phyloP scores from a whole-genome alignment of 2,888 invertebrate genomes.

The Clistopyga incitator region DNA sequence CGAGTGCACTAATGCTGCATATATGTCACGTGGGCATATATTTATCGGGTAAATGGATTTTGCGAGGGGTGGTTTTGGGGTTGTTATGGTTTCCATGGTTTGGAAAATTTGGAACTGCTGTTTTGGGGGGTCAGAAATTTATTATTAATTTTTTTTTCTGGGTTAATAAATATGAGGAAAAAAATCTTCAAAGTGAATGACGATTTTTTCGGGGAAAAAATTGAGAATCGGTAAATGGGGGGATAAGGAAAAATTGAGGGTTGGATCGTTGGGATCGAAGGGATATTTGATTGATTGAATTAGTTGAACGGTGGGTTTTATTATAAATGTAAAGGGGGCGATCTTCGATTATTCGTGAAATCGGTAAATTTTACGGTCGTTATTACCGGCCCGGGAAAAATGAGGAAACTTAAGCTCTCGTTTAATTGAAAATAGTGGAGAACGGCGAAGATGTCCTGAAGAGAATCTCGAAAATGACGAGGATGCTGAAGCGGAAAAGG shows the following conservation, averaged over 20 bases:
- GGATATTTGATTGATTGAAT: constrained; percentile 52
- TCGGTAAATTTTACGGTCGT: constrained; percentile 17
- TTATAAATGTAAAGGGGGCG: constrained; percentile 46
- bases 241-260: constrained; percentile 21
- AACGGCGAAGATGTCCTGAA: constrained; percentile 21
- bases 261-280: constrained; percentile 38
- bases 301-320: constrained; percentile 44
- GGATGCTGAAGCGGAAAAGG: constrained; percentile 30
- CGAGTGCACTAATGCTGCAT: background rate
- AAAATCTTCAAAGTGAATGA: background rate
- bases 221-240: background rate
- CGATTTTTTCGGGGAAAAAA: background rate
- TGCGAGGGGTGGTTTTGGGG: no score
- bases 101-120: no score
- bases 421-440: constrained; percentile 29
- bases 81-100: no score
- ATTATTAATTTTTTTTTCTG: no score
- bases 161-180: no score
- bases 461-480: constrained; percentile 40
- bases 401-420: constrained; percentile 30
- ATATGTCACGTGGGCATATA: background rate
- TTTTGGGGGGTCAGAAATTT: no score
- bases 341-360: constrained; percentile 39
- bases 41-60: background rate
- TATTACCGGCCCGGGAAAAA: constrained; percentile 19